Base-by-base conservation (phyloP, 64 coral and sea anemone species). In the Montipora foliosa region DNA sequence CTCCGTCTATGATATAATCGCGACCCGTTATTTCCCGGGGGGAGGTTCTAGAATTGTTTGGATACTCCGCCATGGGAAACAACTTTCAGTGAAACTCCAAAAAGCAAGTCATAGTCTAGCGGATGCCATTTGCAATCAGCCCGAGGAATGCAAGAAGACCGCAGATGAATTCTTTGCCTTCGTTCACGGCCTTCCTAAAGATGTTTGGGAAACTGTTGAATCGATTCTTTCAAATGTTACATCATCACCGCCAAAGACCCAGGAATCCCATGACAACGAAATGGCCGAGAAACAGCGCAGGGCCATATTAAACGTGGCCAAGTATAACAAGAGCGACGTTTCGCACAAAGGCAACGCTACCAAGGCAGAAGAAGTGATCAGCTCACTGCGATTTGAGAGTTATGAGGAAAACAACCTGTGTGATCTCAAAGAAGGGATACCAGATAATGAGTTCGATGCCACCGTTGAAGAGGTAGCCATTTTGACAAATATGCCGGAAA, bases 351-450 rank as follows among this genome's bases (percentile, higher is more conserved):
- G 52, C 11, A 37, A 90, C 53, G 44, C 46, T 6, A 1, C 8
- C 2, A 74, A 76, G 12, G 88, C 24, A 45, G 49, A 77, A 79
- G 25, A 4, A 3, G 20, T 90, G 1, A 52, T 90, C 20, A 90
- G 67, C 2, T 75, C 88, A 19, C 44, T 90, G 50, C 62, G 8
- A 44, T 90, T 90, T 78, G 60, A 74, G 11, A 48, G 53, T 53
- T 90, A 79, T 57, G 88, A 90, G 5, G 88, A 90, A 64, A 78
- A 76, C 11, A 90, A 90, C 24, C 74, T 90, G 2, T 90, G 88
- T 49, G 88, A 90, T 75, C 75, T 90, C 44, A 79, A 55, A 16
- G 74, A 90, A 10, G 88, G 88, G 1, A 74, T 90, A 44, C 88
- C 49, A 12, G 22, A 7, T 1, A 24, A 13, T 0, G 88, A 90